A percentile compares a stretch with the other conserved stretches of the same genome.
Evolutionary conservation across 2,888 invertebrate genomes (phyloP).

Genomic region (Acanthoscelides obtectus): DNA sequence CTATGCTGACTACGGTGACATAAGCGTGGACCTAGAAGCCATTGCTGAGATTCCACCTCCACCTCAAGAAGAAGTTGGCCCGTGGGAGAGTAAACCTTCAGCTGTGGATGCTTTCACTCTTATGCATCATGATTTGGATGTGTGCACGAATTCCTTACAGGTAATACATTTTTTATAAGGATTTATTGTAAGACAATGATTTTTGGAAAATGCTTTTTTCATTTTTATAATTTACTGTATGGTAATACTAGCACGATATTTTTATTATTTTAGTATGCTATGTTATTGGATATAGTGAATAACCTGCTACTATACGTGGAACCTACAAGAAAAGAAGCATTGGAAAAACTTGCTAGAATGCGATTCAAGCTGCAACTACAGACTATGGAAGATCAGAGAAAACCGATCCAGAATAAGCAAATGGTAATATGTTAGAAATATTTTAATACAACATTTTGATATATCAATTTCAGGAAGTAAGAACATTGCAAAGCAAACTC

Average conservation of each 20-base stretch:
- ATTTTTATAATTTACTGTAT: no score
- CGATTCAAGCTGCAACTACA: conserved; percentile 91
- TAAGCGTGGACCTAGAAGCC: conserved; percentile 65
- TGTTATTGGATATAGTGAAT: conserved; percentile 97
- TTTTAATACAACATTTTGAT: neutral
- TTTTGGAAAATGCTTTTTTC: no score
- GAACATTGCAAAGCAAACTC: conserved; percentile 74
- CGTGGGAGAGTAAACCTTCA: conserved; percentile 77
- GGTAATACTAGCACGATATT: no score
- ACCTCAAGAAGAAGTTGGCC: conserved; percentile 59
- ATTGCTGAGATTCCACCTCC: conserved; percentile 65
- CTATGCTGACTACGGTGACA: conserved; percentile 90
- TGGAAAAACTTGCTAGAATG: conserved; percentile 86
- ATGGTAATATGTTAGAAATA: conserved; percentile 52
- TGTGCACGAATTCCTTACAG: conserved; percentile 91
- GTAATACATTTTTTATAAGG: no score
- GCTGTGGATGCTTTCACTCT: conserved; percentile 96
- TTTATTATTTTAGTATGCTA: conserved; percentile 70
- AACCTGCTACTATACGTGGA: conserved; percentile 95
- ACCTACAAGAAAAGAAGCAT: conserved; percentile 87
- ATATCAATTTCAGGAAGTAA: conserved; percentile 42
- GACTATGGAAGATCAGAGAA: conserved; percentile 85
- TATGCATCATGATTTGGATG: conserved; percentile 97
- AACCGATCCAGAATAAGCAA: conserved; percentile 88
- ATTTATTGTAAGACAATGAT: no score